phyloP scores from a whole-genome alignment of 2,888 invertebrate genomes.

The Epistrophella euchroma region DNA sequence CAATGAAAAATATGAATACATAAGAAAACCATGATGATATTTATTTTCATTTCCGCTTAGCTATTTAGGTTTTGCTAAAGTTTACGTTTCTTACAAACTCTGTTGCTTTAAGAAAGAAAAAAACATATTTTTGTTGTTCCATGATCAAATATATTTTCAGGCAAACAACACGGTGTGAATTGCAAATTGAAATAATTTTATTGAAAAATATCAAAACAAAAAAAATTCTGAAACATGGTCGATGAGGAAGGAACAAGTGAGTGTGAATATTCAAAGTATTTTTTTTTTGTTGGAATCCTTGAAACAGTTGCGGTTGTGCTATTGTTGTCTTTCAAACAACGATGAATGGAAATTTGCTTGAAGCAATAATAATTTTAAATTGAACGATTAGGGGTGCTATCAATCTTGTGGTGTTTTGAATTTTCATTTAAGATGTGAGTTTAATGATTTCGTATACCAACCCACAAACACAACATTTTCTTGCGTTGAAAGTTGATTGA shows the following conservation, averaged over 20 bases:
- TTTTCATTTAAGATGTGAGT: not conserved
- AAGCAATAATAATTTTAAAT: slow-evolving; percentile 37
- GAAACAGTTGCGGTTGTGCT: not conserved
- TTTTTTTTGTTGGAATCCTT: not conserved
- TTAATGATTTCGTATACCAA: too few relatives aligned
- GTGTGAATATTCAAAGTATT: slow-evolving; percentile 5
- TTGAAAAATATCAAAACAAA: not conserved
- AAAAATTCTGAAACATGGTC: too few relatives aligned
- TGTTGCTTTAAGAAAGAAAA: not conserved
- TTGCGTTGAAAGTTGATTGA: not conserved
- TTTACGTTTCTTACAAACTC: not conserved
- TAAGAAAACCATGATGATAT: slow-evolving; percentile 25
- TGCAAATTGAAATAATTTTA: slow-evolving; percentile 43
- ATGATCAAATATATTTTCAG: not conserved
- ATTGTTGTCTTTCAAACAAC: not conserved
- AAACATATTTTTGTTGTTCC: not conserved
- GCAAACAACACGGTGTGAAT: slow-evolving; percentile 9
- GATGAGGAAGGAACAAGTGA: not conserved
- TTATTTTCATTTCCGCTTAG: slow-evolving; percentile 10
- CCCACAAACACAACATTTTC: not conserved
- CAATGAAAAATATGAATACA: slow-evolving; percentile 34
- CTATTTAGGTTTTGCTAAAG: not conserved
- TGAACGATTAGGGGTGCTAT: slow-evolving; percentile 9
- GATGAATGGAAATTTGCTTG: slow-evolving; percentile 11
- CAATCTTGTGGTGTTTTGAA: slow-evolving; percentile 23